Evolutionary conservation across 2,113 vertebrate species (phyloP).

Genomic region (Engraulis encrasicolus): DNA sequence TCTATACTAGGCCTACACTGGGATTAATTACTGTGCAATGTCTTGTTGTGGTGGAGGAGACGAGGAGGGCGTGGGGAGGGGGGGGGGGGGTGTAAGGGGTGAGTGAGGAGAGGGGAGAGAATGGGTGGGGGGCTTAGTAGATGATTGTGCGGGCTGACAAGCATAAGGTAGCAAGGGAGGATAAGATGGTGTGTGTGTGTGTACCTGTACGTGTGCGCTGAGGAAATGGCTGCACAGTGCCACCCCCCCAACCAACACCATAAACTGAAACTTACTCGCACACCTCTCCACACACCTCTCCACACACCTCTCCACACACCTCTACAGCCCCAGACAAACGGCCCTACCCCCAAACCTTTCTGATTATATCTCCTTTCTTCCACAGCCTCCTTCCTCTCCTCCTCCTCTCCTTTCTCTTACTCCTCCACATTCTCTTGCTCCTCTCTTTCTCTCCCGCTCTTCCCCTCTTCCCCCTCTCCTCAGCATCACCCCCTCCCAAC

Average conservation of each 20-base stretch:
- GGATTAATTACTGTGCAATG: conserved; percentile 55
- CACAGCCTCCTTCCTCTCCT: not conserved
- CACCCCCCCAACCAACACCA: conserved; percentile 20
- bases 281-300: not conserved
- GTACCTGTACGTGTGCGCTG: not conserved
- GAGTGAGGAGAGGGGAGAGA: not conserved
- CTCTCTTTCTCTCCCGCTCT: not conserved
- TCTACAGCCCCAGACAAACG: conserved; percentile 32
- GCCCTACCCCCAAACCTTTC: not conserved
- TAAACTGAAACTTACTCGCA: conserved; percentile 48
- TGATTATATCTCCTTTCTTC: too few species aligned
- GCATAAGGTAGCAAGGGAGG: too few species aligned
- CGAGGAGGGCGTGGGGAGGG: not conserved
- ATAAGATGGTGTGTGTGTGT: not conserved
- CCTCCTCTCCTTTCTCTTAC: not conserved
- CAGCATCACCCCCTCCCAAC: not conserved
- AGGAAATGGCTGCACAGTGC: not conserved
- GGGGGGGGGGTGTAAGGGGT: not conserved
- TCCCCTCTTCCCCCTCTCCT: not conserved
- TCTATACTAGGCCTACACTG: conserved; percentile 53
- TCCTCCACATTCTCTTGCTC: not conserved
- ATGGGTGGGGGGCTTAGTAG: not conserved
- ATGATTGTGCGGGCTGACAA: too few species aligned
- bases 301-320: conserved; percentile 22
- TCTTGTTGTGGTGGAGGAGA: conserved; percentile 25